Evolutionary conservation across 1,140 invertebrate species (phyloP).

Genomic region (Meteorus sp.): DNA sequence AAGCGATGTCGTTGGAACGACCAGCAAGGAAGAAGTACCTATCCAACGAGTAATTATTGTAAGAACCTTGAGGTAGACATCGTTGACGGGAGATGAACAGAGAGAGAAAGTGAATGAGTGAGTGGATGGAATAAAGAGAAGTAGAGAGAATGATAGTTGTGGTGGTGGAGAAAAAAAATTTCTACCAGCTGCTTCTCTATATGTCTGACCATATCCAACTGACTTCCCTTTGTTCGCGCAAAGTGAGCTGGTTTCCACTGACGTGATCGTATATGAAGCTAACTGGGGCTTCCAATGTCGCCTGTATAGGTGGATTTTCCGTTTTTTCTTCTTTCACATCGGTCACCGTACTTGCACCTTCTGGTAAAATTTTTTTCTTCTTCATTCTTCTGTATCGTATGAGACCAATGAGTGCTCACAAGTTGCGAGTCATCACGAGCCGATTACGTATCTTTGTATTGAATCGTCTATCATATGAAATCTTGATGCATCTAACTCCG

Average conservation of each 20-base stretch:
- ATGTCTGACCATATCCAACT: conserved; percentile 29
- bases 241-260: conserved; percentile 17
- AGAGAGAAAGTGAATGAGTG: neutral
- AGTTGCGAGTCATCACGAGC: conserved; percentile 18
- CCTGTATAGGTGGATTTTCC: no score
- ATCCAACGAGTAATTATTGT: conserved; percentile 28
- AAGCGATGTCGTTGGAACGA: conserved; percentile 15
- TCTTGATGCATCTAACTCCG: no score
- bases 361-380: no score
- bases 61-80: conserved; percentile 13
- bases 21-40: conserved; percentile 23
- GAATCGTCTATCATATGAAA: no score
- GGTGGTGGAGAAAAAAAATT: neutral
- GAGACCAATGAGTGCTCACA: no score
- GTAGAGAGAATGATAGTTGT: neutral
- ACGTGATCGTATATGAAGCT: conserved; percentile 1
- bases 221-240: conserved; percentile 26
- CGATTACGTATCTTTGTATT: conserved; percentile 11
- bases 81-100: neutral
- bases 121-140: neutral
- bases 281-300: no score
- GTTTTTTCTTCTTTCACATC: conserved; percentile 14
- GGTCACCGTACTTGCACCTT: neutral
- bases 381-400: neutral
- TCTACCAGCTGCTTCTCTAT: neutral